These are phyloP conservation scores for Bombylius discolor DNA, from an alignment of 2,888 invertebrate genomes.

Conservation along the genomic window DNA sequence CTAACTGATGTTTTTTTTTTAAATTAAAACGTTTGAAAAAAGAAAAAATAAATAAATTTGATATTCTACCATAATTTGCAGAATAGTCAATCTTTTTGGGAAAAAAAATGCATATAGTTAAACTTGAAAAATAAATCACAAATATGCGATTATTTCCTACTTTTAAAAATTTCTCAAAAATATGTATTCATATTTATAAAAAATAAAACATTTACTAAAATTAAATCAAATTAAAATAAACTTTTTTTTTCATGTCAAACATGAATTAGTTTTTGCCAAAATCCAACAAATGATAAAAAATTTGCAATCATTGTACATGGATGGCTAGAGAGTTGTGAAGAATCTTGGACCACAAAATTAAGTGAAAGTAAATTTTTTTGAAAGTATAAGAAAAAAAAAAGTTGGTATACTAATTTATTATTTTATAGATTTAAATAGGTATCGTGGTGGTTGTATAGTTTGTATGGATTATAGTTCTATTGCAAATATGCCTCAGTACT, in stretches of 20 bases:
- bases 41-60: too few species aligned
- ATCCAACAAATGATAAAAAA: conserved; percentile 7
- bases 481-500: conserved; percentile 16
- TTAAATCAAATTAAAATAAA: too few species aligned
- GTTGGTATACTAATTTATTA: not conserved
- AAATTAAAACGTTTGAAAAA: too few species aligned
- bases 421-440: conserved; percentile 14
- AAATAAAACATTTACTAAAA: too few species aligned
- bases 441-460: conserved; percentile 19
- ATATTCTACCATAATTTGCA: too few species aligned
- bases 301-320: conserved; percentile 21
- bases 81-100: too few species aligned
- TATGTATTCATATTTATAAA: too few species aligned
- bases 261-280: not conserved
- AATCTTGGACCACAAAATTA: conserved; percentile 16
- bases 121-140: too few species aligned
- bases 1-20: too few species aligned
- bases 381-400: not conserved
- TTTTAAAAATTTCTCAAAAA: too few species aligned
- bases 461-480: conserved; percentile 20
- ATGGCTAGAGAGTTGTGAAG: conserved; percentile 19
- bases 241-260: not conserved
- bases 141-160: too few species aligned
- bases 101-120: too few species aligned
- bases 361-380: conserved; percentile 14